Evolutionary conservation across 1,140 invertebrate species (phyloP).

Genomic region (Calycopis cecrops): DNA sequence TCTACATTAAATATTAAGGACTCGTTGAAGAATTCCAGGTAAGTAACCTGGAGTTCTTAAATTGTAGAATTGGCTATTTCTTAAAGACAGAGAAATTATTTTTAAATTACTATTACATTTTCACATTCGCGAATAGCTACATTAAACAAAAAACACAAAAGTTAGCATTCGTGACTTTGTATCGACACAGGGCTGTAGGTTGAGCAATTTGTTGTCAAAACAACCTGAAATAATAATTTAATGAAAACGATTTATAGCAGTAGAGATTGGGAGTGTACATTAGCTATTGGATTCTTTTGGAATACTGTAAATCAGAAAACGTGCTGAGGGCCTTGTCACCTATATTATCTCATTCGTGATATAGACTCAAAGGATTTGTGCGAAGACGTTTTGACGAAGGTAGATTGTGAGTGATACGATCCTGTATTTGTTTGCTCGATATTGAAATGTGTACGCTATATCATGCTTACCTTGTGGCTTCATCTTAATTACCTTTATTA

Average conservation of each 20-base stretch:
- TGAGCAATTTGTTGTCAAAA: conserved; percentile 51
- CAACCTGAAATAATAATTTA: conserved; percentile 60
- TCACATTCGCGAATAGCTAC: too few species aligned
- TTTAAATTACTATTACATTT: too few species aligned
- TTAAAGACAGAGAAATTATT: too few species aligned
- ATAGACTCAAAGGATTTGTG: conserved; percentile 56
- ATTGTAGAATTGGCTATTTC: too few species aligned
- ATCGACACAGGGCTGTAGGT: conserved; percentile 50
- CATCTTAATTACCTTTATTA: too few species aligned
- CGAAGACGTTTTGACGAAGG: conserved; percentile 53
- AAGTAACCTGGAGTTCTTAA: too few species aligned
- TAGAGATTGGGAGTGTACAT: conserved; percentile 57
- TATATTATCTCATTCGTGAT: conserved; percentile 37
- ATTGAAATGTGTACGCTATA: conserved; percentile 22
- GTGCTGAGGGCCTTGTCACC: conserved; percentile 41
- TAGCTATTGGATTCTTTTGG: conserved; percentile 61
- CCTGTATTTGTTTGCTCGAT: conserved; percentile 30
- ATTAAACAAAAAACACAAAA: conserved; percentile 10
- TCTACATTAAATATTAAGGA: too few species aligned
- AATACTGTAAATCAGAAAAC: conserved; percentile 68
- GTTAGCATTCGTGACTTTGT: conserved; percentile 10
- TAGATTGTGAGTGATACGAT: conserved; percentile 33
- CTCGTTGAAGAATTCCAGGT: too few species aligned
- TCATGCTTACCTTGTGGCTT: too few species aligned
- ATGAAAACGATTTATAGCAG: conserved; percentile 61